Evolutionary conservation across 2,797 vertebrate genomes (phyloP), one percentile per base, ranked within the genome.

Genomic region (Sternarchorhynchus goeldii): DNA sequence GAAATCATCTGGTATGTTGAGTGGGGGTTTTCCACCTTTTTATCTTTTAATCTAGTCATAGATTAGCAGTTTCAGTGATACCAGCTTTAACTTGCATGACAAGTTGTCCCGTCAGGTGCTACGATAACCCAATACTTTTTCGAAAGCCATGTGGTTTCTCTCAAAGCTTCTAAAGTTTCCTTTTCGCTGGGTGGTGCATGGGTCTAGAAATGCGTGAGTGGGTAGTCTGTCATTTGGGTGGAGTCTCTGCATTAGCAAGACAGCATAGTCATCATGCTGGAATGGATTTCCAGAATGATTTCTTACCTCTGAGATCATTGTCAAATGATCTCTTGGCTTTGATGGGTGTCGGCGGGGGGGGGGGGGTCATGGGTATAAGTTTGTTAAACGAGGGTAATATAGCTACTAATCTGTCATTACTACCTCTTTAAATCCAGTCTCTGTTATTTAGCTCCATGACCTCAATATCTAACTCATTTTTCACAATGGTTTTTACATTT

Each of bases 31-130:
- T 6, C 36, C 34, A 55, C 31, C 29, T 66, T 64, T 81, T 60
- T n/a, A 20, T 36, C 18, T 25, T 31, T 2, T 29, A 14, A 31
- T 55, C 63, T n/a, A 3, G 20, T 41, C 53, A n/a, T 29, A 31
- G 74, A 57, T 63, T 53, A 62, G 45, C 36, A 20, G 59, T 80
- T 77, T 80, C 82, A 71, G n/a, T 45, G 82, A 80, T 83, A 75
- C 78, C 41, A 16, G 17, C 8, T 31, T 59, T 18, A 65, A 10
- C 6, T 64, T 2, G 29, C 12, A 6, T 32, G 45, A 50, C 45
- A 12, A 50, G 45, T 50, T 34, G 2, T 10, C 2, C n/a, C 21
- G 21, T 21, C 36, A 45, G 60, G 36, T 8, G 58, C 77, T 66
- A 20, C 0, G 20, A 53, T 29, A 45, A 63, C 62, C 36, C 7